phyloP scores from a whole-genome alignment of 2,113 vertebrate species.

The Axis porcinus region DNA sequence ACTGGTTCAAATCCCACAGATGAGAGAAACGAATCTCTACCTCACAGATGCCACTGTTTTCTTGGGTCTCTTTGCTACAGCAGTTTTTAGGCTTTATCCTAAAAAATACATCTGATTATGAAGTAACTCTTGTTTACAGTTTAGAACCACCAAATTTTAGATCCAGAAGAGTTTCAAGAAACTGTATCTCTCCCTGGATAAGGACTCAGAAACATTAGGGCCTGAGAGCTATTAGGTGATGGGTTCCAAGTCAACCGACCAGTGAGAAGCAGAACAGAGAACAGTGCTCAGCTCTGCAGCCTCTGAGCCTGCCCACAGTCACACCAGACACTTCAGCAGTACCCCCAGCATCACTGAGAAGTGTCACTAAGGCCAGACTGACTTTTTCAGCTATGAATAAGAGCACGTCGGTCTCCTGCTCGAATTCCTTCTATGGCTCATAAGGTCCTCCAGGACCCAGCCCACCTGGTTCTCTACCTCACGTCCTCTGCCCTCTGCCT shows the following conservation, averaged over 20 bases:
- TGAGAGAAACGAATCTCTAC: not conserved
- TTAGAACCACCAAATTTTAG: not conserved
- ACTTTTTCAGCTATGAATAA: not conserved
- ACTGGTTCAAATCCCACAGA: not conserved
- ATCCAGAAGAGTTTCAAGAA: not conserved
- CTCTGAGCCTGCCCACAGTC: not conserved
- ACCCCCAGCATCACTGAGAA: not conserved
- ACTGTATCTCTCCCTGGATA: not conserved
- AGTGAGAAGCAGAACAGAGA: not conserved
- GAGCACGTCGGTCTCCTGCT: not conserved
- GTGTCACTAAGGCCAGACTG: not conserved
- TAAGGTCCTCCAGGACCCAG: not conserved
- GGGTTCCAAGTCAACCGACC: not conserved
- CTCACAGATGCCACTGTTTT: not conserved
- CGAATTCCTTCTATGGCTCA: not conserved
- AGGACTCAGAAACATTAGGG: not conserved
- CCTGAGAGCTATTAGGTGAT: not conserved
- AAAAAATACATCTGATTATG: not conserved
- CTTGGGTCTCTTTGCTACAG: not conserved
- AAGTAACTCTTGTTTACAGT: not conserved
- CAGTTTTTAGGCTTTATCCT: not conserved
- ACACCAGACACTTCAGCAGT: rapidly evolving
- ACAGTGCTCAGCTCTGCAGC: not conserved
- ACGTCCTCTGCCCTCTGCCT: not conserved
- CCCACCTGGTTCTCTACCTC: not conserved